Evolutionary conservation across 1,140 invertebrate genomes (phyloP), one percentile per base, ranked within the genome.

Genomic region (Hestina assimilis): DNA sequence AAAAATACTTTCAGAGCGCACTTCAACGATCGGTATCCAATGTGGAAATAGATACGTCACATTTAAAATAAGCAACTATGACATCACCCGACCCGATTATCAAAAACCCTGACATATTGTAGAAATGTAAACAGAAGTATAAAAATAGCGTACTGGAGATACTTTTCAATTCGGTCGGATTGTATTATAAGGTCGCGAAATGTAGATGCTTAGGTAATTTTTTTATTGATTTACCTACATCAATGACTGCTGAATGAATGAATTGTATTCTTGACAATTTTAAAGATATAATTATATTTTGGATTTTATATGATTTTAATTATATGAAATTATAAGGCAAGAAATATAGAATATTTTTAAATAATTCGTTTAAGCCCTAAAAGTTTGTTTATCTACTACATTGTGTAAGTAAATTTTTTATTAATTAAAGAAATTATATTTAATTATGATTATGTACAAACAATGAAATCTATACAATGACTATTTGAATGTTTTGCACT

Each of bases 41-140:
- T 72, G 74, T 74, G 56, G 73, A 72, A 86, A 77, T 75, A 79
- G 55, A 40, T 70, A 80, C 83, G 83, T 86, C 77, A 86, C 74
- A 71, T 78, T 81, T 83, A 86, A 86, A 83, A 77, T 83, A 81
- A 83, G 64, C 65, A 51, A 38, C 63, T 74, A 79, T 86, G 83
- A 86, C 78, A 83, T 86, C 83, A 86, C 56, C 56, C 74, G 78
- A 81, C 80, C 83, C 70, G 81, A 72, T 65, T 81, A 78, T 60
- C 43, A 58, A 65, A 53, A 63, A 79, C 17, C 21, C 77, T 17
- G 35, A 53, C 40, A 59, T 68, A 38, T 76, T 66, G 17, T 59
- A 53, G 9, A 56, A 47, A 61, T 58, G 67, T 72, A 73, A 75
- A 81, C 69, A 82, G 47, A 43, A 26, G 4, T 52, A 15, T n/a